These are phyloP conservation scores for Cliona cf. orientalis DNA, from an alignment of 37 sponge, comb jelly and placozoan species.

Conservation along the genomic window DNA sequence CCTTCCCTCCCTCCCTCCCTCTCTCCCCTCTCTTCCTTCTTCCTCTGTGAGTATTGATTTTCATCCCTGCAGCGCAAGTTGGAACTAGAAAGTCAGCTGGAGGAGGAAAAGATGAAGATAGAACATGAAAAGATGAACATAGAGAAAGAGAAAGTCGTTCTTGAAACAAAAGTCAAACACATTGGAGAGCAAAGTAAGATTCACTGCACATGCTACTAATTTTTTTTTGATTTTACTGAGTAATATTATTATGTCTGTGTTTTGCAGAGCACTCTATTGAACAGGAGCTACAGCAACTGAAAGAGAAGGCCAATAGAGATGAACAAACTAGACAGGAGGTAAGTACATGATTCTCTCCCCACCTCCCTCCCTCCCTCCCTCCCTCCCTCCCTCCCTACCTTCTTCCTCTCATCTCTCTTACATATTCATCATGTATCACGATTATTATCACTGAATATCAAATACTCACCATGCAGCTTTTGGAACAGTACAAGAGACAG, in stretches of 20 bases:
- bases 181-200: conserved; percentile 56
- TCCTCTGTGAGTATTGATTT: background rate
- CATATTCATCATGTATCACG: no score
- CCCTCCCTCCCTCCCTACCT: background rate
- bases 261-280: conserved; percentile 24
- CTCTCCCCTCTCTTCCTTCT: background rate
- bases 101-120: conserved; percentile 57
- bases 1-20: background rate
- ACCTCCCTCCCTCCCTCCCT: background rate
- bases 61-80: conserved; percentile 44
- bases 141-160: conserved; percentile 49
- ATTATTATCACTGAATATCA: background rate
- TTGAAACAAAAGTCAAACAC: conserved; percentile 63
- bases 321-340: conserved; percentile 58
- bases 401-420: no score
- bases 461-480: conserved; percentile 16
- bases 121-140: conserved; percentile 28
- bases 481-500: conserved; percentile 60
- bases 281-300: conserved; percentile 29
- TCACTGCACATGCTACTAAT: no score
- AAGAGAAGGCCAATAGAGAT: conserved; percentile 24
- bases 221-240: background rate
- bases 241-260: background rate
- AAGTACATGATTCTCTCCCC: background rate
- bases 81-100: conserved; percentile 59